Base-by-base conservation (phyloP, 2,888 invertebrate species). In the Drosophila paucipuncta region DNA sequence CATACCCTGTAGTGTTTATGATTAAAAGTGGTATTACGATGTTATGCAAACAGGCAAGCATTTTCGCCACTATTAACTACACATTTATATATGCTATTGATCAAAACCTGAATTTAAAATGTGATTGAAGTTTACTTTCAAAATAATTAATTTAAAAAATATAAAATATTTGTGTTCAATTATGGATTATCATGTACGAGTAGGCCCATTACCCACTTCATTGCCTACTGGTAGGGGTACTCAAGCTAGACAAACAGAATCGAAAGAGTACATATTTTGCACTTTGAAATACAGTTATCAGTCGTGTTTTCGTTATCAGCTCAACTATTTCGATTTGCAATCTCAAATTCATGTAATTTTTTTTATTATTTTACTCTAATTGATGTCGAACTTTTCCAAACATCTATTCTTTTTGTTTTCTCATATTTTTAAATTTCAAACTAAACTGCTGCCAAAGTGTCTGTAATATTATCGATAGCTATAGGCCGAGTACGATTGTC, bases 221-320 rank as follows among this genome's bases (percentile, higher is more conserved):
- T 41, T 41, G 10, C 11, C 10, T 16, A 33, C 11, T 33, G 4
- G 11, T 33, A 16, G 5, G 33, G 33, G 33, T 35, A 35, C 4
- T 13, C 33, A 13, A 13, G 4, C 33, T 35, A 13, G 33, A 11
- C 35, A 13, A 35, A 35, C 35, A 35, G 35, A 35, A 16, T 35
- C 13, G 13, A 35, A 35, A 16, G 5, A 13, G 13, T n/a, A 41
- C n/a, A n/a, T 2, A 30, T 53, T 11, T 47, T 47, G 9, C 37
- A 39, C 31, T 71, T 49, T n/a, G 16, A 61, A 28, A 28, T 22
- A 2, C 3, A 22, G 30, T 37, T 61, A 61, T 61, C 37, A 61
- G 52, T 10, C 16, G 28, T 37, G n/a, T n/a, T 61, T 30, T 37
- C n/a, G 28, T 50, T 60, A 49, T 60, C 60, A 16, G 3, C 28